Base-by-base conservation (phyloP, 2,797 vertebrate genomes). In the Kryptolebias ocellatus region DNA sequence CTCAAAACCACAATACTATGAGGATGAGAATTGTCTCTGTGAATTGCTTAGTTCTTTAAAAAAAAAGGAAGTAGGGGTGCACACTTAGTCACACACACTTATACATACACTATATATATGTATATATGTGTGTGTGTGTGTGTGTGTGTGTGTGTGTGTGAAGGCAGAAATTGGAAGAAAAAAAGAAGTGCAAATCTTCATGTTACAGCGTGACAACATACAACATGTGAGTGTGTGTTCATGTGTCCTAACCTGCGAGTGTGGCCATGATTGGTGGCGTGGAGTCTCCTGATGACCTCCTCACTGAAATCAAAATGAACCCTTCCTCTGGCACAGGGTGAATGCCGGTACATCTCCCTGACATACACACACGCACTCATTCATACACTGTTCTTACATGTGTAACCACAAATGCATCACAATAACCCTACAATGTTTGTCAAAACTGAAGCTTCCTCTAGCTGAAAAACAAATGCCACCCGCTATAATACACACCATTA, bases 251-350 rank as follows among this genome's bases (percentile, higher is more conserved):
- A 94, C 94, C 94, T 95, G 91, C 75, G 84, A 76, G 80, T 56
- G 8, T 78, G 83, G 52, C 82, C 34, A 11, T 87, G 87, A 84
- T 89, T 90, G 80, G 86, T 49, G 37, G 91, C 70, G 34, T 92
- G 92, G 59, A 95, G 89, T 79, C 76, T 93, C 86, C 89, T 92
- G 86, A 95, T 74, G 79, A 94, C 94, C 78, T 95, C 94, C 78
- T 95, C 94, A 62, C 93, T 95, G 89, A 95, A 95, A 90, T 95
- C 94, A 88, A 95, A 95, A 74, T 95, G 92, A 88, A 95, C 89
- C 89, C 91, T 92, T 89, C 91, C 84, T 87, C 91, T 92, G 89
- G 90, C 91, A 87, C 93, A 92, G 69, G 94, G 93, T 72, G 94
- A 95, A 84, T 89, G 89, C 84, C 90, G 92, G 88, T 91, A 89